Evolutionary conservation across 2,113 vertebrate species (phyloP).

Genomic region (Serilophus lunatus): DNA sequence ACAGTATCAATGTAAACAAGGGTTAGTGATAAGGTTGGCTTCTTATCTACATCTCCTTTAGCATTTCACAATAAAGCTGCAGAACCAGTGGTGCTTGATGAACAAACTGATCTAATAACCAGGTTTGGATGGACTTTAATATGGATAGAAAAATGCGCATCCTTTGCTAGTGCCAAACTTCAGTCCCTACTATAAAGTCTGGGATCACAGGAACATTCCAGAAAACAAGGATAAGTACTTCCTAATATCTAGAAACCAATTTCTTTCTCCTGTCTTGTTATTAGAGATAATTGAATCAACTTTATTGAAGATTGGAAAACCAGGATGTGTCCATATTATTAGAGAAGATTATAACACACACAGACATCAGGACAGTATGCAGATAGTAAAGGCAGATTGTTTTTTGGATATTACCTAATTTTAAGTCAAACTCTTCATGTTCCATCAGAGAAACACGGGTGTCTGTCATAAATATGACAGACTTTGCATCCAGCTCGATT

Average conservation of each 20-base stretch:
- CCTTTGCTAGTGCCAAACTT: not conserved
- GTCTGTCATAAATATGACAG: not conserved
- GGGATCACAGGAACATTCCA: not conserved
- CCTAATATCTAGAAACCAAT: not conserved
- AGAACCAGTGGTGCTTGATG: conserved; percentile 12
- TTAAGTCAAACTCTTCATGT: not conserved
- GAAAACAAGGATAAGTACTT: not conserved
- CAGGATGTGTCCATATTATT: not conserved
- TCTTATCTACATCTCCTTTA: conserved; percentile 34
- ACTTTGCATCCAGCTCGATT: not conserved
- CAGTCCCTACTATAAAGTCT: not conserved
- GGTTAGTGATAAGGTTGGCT: not conserved
- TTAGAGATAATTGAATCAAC: not conserved
- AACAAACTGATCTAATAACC: conserved; percentile 8
- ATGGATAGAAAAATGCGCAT: not conserved
- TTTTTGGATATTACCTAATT: not conserved
- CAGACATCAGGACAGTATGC: not conserved
- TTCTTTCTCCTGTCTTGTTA: not conserved
- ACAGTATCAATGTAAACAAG: not conserved
- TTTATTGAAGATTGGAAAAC: not conserved
- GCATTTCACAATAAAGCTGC: conserved; percentile 29
- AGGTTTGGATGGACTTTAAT: not conserved
- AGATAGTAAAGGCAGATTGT: not conserved
- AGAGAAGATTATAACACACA: not conserved
- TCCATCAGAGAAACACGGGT: not conserved